A percentile compares a stretch with the other conserved stretches of the same genome.
phyloP scores from a whole-genome alignment of 2,113 vertebrate species.

The Alosa alosa region DNA sequence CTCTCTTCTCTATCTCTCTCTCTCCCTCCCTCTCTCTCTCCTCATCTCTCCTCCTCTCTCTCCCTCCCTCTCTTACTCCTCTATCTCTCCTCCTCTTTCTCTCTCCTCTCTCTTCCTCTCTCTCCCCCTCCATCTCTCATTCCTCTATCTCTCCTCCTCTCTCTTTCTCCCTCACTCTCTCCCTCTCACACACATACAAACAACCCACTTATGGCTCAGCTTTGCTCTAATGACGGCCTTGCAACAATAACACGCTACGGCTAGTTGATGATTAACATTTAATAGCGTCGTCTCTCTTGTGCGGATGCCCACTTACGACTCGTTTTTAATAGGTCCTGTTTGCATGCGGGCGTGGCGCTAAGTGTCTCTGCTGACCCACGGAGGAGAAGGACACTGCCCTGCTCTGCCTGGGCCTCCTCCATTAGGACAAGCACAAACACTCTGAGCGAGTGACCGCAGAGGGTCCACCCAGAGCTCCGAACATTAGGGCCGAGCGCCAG shows the following conservation, averaged over 20 bases:
- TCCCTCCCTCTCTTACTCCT: not conserved
- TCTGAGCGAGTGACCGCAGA: not conserved
- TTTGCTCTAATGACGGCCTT: not conserved
- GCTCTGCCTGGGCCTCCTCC: not conserved
- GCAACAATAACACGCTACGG: slow-evolving; percentile 26
- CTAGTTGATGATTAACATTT: slow-evolving; percentile 40
- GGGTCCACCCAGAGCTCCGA: not conserved
- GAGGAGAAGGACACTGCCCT: not conserved
- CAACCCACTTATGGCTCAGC: slow-evolving; percentile 10
- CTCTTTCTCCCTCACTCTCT: not conserved
- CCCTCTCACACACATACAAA: slow-evolving; percentile 10
- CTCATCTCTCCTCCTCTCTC: not conserved
- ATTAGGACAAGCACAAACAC: not conserved
- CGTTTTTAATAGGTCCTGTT: slow-evolving; percentile 26
- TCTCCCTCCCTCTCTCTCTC: not conserved
- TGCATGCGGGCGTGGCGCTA: slow-evolving; percentile 6
- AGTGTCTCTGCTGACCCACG: not conserved
- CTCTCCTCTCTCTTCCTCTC: not conserved
- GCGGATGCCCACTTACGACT: slow-evolving; percentile 17
- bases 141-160: not conserved
- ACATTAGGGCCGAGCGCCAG: not conserved
- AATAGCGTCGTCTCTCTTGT: slow-evolving; percentile 26
- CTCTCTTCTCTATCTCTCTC: not conserved
- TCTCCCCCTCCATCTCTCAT: not conserved
- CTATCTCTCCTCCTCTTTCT: not conserved